These are phyloP conservation scores for Sebastes flavidus DNA, from an alignment of 2,797 vertebrate genomes.

Conservation along the genomic window DNA sequence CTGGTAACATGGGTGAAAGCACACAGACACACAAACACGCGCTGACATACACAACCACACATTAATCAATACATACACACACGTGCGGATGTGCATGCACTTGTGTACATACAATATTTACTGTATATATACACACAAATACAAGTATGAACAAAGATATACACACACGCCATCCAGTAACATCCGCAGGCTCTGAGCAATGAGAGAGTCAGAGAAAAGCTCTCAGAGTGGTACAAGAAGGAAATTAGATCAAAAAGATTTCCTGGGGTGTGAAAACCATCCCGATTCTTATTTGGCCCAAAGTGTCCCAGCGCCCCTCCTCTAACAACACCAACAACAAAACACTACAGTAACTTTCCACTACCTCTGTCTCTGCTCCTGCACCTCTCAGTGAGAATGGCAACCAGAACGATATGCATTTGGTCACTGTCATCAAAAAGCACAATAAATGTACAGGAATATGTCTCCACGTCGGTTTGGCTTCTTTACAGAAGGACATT, in stretches of 20 bases:
- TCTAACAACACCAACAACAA: conserved; percentile 10
- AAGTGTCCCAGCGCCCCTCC: not conserved
- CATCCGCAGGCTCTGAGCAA: not conserved
- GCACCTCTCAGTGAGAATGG: not conserved
- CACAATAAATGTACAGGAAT: not conserved
- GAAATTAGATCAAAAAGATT: conserved; percentile 27
- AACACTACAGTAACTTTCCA: conserved; percentile 17
- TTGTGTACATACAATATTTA: not conserved
- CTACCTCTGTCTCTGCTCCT: not conserved
- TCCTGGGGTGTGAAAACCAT: conserved; percentile 22
- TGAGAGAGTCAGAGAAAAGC: conserved; percentile 8
- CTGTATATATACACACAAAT: not conserved
- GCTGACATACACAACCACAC: not conserved
- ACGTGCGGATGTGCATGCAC: not conserved
- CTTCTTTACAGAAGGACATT: not conserved
- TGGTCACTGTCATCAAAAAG: not conserved
- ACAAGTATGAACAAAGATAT: not conserved
- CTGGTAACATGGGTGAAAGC: not conserved
- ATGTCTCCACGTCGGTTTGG: not conserved
- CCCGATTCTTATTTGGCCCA: conserved; percentile 9
- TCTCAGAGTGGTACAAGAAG: not conserved
- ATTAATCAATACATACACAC: not conserved
- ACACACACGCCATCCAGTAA: not conserved
- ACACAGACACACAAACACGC: not conserved
- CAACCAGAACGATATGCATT: not conserved